A percentile compares a stretch with the other conserved stretches of the same genome.
phyloP scores from a whole-genome alignment of 2,888 invertebrate genomes.

The Plagodis pulveraria region DNA sequence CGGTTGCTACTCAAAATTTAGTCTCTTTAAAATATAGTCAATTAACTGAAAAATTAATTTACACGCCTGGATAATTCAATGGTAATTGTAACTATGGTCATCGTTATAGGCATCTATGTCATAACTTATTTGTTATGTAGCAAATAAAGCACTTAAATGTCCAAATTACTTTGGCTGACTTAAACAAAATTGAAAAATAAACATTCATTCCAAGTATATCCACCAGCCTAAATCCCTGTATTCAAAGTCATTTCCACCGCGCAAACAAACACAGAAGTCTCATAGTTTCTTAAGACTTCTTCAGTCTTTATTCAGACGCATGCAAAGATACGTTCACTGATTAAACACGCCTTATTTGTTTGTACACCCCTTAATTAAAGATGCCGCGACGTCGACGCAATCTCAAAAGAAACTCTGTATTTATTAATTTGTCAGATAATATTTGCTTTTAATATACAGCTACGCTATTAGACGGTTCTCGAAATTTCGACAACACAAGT shows the following conservation, averaged over 20 bases:
- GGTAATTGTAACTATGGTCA: too few relatives aligned
- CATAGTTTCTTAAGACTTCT: constrained; percentile 80
- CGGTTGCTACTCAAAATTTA: too few relatives aligned
- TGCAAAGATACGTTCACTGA: constrained; percentile 76
- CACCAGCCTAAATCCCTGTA: constrained; percentile 39
- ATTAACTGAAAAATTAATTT: too few relatives aligned
- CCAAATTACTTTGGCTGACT: too few relatives aligned
- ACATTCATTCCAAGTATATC: constrained; percentile 34
- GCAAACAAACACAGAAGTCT: constrained; percentile 61
- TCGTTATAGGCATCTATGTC: too few relatives aligned
- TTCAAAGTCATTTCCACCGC: constrained; percentile 48
- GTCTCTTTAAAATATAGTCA: too few relatives aligned
- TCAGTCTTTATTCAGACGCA: constrained; percentile 74
- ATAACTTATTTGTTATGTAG: too few relatives aligned
- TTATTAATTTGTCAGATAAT: constrained; percentile 80
- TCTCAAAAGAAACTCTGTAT: constrained; percentile 79
- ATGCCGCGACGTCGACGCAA: constrained; percentile 60
- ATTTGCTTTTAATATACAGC: constrained; percentile 78
- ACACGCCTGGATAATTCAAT: too few relatives aligned
- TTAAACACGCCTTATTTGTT: constrained; percentile 69
- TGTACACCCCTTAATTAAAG: constrained; percentile 77
- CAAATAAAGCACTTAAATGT: too few relatives aligned
- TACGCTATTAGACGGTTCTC: constrained; percentile 56
- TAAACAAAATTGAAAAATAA: not conserved
- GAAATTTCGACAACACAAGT: constrained; percentile 30